These are phyloP conservation scores for Nansenia antarctica DNA, from an alignment of 2,113 vertebrate genomes.

Conservation along the genomic window DNA sequence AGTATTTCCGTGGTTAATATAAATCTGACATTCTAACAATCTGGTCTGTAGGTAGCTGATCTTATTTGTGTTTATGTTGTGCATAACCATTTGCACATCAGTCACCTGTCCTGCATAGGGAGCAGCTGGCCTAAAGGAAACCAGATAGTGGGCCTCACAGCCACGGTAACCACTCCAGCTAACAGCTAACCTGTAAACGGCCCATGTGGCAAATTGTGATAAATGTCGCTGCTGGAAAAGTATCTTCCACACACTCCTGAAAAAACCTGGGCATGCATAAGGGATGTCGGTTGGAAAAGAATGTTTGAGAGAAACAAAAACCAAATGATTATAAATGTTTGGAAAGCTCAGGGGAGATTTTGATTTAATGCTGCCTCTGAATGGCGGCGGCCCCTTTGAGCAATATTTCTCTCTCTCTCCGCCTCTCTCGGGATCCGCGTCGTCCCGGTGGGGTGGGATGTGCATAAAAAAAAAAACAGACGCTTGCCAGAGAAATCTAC, in stretches of 20 bases:
- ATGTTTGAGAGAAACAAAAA: slow-evolving; percentile 21
- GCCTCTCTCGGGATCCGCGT: slow-evolving; percentile 22
- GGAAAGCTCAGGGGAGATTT: slow-evolving; percentile 35
- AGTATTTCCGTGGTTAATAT: too few species aligned
- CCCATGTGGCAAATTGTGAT: slow-evolving; percentile 23
- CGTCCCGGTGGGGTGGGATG: slow-evolving; percentile 9
- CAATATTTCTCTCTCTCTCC: slow-evolving; percentile 21
- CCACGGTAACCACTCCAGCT: neutral
- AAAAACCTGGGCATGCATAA: slow-evolving; percentile 4
- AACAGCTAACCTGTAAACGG: slow-evolving; percentile 14
- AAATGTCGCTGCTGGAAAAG: neutral
- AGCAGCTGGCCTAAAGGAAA: too few species aligned
- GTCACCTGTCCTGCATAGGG: too few species aligned
- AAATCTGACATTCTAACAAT: too few species aligned
- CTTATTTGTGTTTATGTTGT: too few species aligned
- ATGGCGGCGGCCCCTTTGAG: slow-evolving; percentile 32
- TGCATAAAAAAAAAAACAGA: slow-evolving; percentile 40
- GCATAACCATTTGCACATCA: too few species aligned
- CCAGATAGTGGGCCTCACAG: neutral
- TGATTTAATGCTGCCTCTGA: slow-evolving; percentile 40
- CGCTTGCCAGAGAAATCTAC: slow-evolving; percentile 28
- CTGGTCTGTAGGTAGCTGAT: too few species aligned
- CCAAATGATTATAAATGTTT: slow-evolving; percentile 35
- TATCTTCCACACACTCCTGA: neutral
- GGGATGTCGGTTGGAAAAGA: neutral